phyloP scores from a whole-genome alignment of 2,113 vertebrate genomes.

The Plecotus auritus region DNA sequence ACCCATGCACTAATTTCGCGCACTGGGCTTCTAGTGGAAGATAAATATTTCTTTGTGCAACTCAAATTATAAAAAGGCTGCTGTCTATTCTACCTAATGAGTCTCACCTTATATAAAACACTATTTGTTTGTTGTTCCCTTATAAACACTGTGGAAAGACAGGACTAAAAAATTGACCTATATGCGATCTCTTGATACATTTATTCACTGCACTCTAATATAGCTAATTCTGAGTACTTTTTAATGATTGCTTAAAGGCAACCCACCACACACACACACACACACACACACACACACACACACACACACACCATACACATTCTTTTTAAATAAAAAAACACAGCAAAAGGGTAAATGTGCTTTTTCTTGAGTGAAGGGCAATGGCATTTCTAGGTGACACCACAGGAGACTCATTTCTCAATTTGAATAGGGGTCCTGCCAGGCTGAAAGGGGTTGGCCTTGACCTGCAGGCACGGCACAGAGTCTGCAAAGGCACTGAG shows the following conservation, averaged over 20 bases:
- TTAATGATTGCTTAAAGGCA: not conserved
- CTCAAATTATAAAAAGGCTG: not conserved
- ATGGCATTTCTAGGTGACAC: not conserved
- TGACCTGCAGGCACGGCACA: conserved; percentile 5
- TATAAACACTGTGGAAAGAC: not conserved
- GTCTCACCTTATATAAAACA: not conserved
- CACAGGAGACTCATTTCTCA: not conserved
- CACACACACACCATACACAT: not conserved
- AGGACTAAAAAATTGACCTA: not conserved
- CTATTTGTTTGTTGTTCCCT: not conserved
- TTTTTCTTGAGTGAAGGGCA: not conserved
- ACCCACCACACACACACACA: not conserved
- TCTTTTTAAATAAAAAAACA: conserved; percentile 12
- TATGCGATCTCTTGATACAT: not conserved
- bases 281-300: not conserved
- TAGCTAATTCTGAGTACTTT: not conserved
- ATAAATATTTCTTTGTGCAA: not conserved
- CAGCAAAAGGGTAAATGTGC: not conserved
- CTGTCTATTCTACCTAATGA: not conserved
- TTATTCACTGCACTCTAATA: not conserved
- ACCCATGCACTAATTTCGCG: too few relatives aligned
- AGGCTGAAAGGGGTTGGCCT: not conserved
- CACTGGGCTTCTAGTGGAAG: not conserved
- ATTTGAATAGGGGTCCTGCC: not conserved
- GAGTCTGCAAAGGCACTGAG: not conserved